Evolutionary conservation across 2,888 invertebrate species (phyloP).

Genomic region (Drosophila stalkeri): DNA sequence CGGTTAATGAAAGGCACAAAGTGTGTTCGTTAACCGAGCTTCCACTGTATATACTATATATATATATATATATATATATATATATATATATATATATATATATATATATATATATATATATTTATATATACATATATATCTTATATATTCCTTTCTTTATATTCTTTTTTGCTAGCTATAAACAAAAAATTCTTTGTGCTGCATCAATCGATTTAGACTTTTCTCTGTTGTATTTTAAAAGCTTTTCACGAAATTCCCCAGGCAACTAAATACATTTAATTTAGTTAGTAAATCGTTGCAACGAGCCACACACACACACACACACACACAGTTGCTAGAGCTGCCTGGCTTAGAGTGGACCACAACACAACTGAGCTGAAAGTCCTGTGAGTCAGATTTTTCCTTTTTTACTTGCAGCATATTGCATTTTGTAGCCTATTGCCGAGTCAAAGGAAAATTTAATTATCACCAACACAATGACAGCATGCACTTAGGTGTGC

Average conservation of each 20-base stretch:
- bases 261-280: constrained; percentile 8
- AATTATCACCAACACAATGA: constrained; percentile 52
- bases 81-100: too few species aligned
- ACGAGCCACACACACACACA: constrained; percentile 1
- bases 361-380: background rate
- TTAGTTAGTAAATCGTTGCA: background rate
- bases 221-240: background rate
- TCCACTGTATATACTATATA: too few species aligned
- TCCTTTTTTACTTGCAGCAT: constrained; percentile 38
- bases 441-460: constrained; percentile 46
- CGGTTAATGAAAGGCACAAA: too few species aligned
- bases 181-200: background rate
- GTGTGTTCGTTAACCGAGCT: too few species aligned
- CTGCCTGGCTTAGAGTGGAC: constrained; percentile 2
- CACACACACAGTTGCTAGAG: background rate
- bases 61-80: too few species aligned
- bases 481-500: constrained; percentile 23
- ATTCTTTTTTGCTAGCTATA: background rate
- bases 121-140: too few species aligned
- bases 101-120: too few species aligned
- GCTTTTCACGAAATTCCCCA: background rate
- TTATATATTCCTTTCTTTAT: too few species aligned
- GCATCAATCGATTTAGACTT: background rate
- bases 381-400: background rate
- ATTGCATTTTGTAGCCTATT: constrained; percentile 38